phyloP scores from a whole-genome alignment of 2,888 invertebrate species.

The Agrotis clavis region DNA sequence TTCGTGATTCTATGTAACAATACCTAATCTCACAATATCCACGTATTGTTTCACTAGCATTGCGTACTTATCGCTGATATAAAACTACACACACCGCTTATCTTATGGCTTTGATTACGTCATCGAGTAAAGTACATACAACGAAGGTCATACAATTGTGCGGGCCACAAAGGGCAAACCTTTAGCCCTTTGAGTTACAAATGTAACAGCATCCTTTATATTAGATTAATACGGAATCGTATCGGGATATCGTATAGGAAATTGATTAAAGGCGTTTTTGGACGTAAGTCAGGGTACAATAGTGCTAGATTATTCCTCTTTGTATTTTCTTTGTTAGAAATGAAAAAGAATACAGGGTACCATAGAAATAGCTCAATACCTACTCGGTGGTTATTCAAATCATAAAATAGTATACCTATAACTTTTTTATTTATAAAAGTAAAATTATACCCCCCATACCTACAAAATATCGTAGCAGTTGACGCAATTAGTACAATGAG shows the following conservation, averaged over 20 bases:
- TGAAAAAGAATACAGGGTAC: too few species aligned
- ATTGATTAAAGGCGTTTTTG: slow-evolving; percentile 44
- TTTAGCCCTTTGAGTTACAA: slow-evolving; percentile 47
- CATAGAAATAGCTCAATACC: too few species aligned
- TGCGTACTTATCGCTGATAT: slow-evolving; percentile 50
- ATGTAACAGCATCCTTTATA: slow-evolving; percentile 34
- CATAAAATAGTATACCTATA: too few species aligned
- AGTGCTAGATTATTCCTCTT: neutral
- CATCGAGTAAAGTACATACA: slow-evolving; percentile 22
- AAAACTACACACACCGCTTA: slow-evolving; percentile 41
- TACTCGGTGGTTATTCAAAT: too few species aligned
- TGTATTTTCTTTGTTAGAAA: too few species aligned
- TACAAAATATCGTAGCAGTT: too few species aligned
- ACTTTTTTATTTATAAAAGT: too few species aligned
- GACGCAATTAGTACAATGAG: too few species aligned
- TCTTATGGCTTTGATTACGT: slow-evolving; percentile 53
- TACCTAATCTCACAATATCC: slow-evolving; percentile 36
- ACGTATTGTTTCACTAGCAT: slow-evolving; percentile 51
- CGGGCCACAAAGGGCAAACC: slow-evolving; percentile 45
- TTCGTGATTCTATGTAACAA: slow-evolving; percentile 24
- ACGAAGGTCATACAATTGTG: slow-evolving; percentile 59
- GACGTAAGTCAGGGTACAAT: slow-evolving; percentile 22
- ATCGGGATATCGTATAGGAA: slow-evolving; percentile 24
- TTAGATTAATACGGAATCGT: slow-evolving; percentile 21
- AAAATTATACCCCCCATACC: too few species aligned